Evolutionary conservation across 2,113 vertebrate genomes (phyloP).

Genomic region (Hassar affinis): DNA sequence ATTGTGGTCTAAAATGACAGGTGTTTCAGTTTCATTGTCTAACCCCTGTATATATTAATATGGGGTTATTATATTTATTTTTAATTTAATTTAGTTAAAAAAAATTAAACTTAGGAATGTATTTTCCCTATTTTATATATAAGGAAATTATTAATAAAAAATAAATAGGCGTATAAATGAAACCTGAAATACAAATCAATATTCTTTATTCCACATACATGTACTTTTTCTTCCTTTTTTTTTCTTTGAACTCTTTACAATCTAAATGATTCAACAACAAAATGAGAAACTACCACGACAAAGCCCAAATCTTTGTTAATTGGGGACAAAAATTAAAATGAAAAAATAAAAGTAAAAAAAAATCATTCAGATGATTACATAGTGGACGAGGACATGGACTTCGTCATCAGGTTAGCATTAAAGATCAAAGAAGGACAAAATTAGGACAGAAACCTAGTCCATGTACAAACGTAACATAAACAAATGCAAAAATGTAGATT

Average conservation of each 20-base stretch:
- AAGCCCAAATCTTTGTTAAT: slow-evolving; percentile 73
- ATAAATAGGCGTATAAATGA: slow-evolving; percentile 49
- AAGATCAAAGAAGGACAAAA: slow-evolving; percentile 57
- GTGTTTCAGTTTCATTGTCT: no score
- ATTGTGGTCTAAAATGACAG: no score
- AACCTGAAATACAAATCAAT: slow-evolving; percentile 74
- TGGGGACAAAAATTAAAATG: slow-evolving; percentile 47
- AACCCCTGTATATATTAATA: background rate
- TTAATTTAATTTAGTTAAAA: background rate
- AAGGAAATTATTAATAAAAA: background rate
- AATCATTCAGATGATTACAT: slow-evolving; percentile 63
- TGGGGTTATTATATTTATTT: background rate
- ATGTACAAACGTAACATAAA: slow-evolving; percentile 49
- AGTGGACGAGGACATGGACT: slow-evolving; percentile 68
- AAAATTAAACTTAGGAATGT: background rate
- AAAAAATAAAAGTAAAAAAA: slow-evolving; percentile 30
- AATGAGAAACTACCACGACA: slow-evolving; percentile 82
- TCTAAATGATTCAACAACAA: slow-evolving; percentile 82
- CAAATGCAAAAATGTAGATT: slow-evolving; percentile 42
- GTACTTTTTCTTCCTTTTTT: slow-evolving; percentile 60
- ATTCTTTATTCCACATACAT: slow-evolving; percentile 82
- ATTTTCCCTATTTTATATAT: background rate
- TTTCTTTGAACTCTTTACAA: slow-evolving; percentile 74
- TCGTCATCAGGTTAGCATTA: slow-evolving; percentile 64
- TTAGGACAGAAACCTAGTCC: slow-evolving; percentile 53